These are phyloP conservation scores for Callipepla squamata DNA, from an alignment of 2,113 vertebrate species.

Conservation along the genomic window DNA sequence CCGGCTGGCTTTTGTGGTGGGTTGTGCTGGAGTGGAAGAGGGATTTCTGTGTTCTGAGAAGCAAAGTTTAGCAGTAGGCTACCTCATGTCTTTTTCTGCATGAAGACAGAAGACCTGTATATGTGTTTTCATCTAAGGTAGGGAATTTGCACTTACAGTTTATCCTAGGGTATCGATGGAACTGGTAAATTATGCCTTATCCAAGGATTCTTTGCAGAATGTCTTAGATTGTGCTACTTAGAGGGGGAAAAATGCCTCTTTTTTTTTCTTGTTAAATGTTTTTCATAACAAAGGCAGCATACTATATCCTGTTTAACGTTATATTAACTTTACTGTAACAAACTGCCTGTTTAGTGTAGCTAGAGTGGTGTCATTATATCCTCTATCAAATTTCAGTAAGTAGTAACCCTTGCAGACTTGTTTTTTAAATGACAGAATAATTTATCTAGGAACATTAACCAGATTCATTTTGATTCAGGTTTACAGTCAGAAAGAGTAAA, in stretches of 20 bases:
- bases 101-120: background rate
- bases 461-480: constrained; percentile 68
- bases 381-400: constrained; percentile 77
- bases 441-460: constrained; percentile 76
- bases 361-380: constrained; percentile 65
- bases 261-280: background rate
- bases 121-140: background rate
- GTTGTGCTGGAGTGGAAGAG: fast-evolving
- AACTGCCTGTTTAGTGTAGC: constrained; percentile 32
- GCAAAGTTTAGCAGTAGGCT: background rate
- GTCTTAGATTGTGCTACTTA: background rate
- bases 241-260: background rate
- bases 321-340: constrained; percentile 56
- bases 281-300: constrained; percentile 66
- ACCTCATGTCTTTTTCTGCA: fast-evolving
- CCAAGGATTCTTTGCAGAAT: background rate
- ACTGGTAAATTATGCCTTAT: background rate
- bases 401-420: constrained; percentile 75
- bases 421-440: constrained; percentile 79
- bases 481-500: constrained; percentile 22
- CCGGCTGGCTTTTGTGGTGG: fast-evolving
- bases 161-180: background rate
- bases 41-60: fast-evolving
- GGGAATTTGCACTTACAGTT: background rate
- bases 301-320: constrained; percentile 65